Evolutionary conservation across 2,797 vertebrate genomes (phyloP).

Genomic region (Brachyalestes nurse): DNA sequence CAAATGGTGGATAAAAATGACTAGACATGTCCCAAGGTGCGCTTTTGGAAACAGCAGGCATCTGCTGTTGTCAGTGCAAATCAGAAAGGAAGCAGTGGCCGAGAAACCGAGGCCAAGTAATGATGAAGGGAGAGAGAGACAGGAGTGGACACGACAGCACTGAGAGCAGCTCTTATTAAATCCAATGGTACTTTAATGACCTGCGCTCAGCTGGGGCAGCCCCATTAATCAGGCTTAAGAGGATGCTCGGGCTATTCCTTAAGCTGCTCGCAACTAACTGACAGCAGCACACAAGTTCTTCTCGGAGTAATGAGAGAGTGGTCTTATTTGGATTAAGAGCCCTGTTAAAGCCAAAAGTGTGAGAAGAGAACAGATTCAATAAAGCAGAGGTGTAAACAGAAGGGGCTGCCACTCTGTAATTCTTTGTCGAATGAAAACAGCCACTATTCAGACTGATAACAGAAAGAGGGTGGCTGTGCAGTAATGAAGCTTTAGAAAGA

Average conservation of each 20-base stretch:
- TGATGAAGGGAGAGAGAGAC: constrained; percentile 67
- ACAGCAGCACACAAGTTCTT: constrained; percentile 39
- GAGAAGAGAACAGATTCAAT: constrained; percentile 21
- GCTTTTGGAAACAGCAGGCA: background rate
- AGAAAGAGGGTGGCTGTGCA: background rate
- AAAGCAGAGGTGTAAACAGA: constrained; percentile 21
- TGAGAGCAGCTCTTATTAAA: constrained; percentile 44
- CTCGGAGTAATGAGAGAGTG: constrained; percentile 49
- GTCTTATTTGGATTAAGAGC: constrained; percentile 46
- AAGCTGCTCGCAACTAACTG: constrained; percentile 38
- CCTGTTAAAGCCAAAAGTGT: constrained; percentile 36
- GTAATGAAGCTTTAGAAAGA: background rate
- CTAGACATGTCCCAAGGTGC: background rate
- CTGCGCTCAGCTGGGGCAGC: constrained; percentile 72
- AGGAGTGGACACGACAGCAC: constrained; percentile 26
- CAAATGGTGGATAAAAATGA: background rate
- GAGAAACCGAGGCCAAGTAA: constrained; percentile 67
- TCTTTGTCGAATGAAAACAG: background rate
- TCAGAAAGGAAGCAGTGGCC: constrained; percentile 47
- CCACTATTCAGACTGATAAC: constrained; percentile 1
- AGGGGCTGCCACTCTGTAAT: background rate
- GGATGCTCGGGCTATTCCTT: constrained; percentile 60
- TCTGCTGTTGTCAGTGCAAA: background rate
- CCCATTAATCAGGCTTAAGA: constrained; percentile 81
- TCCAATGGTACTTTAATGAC: constrained; percentile 80